Evolutionary conservation across 2,888 invertebrate species (phyloP).

Genomic region (Cybosia mesomella): DNA sequence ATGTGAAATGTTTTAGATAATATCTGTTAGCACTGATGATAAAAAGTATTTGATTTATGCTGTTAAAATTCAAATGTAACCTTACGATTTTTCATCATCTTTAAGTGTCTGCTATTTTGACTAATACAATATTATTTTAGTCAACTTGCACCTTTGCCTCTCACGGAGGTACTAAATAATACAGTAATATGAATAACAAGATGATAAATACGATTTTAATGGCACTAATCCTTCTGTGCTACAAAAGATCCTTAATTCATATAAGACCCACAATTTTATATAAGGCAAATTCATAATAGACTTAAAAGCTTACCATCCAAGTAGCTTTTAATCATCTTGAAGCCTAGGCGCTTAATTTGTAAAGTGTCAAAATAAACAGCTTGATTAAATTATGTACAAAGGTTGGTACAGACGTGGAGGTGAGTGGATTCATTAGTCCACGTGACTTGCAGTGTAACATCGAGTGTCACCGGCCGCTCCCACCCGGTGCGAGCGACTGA

Average conservation of each 20-base stretch:
- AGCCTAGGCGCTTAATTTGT: conserved; percentile 63
- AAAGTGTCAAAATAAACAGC: conserved; percentile 73
- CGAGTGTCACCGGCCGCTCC: conserved; percentile 69
- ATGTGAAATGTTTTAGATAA: conserved; percentile 5
- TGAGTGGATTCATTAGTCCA: conserved; percentile 79
- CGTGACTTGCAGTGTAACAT: conserved; percentile 77
- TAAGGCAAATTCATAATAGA: conserved; percentile 29
- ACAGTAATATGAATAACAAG: background rate
- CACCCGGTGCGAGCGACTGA: conserved; percentile 27
- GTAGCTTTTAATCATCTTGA: conserved; percentile 54
- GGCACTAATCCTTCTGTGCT: background rate
- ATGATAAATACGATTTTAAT: conserved; percentile 20
- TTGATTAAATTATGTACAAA: conserved; percentile 75
- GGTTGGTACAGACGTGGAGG: conserved; percentile 59
- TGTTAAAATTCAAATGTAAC: background rate
- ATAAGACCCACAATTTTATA: conserved; percentile 5
- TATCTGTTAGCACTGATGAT: background rate
- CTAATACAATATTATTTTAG: background rate
- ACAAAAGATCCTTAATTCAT: conserved; percentile 16
- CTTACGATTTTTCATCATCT: background rate
- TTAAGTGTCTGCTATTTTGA: background rate
- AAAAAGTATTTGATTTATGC: background rate
- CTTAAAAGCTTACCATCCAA: conserved; percentile 46
- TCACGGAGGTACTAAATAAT: background rate
- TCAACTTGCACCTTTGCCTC: background rate